Percentiles rank a stretch among this genome's conserved stretches.
These are phyloP conservation scores for Clarias magur DNA, from an alignment of 2,113 vertebrate genomes.

Conservation along the genomic window DNA sequence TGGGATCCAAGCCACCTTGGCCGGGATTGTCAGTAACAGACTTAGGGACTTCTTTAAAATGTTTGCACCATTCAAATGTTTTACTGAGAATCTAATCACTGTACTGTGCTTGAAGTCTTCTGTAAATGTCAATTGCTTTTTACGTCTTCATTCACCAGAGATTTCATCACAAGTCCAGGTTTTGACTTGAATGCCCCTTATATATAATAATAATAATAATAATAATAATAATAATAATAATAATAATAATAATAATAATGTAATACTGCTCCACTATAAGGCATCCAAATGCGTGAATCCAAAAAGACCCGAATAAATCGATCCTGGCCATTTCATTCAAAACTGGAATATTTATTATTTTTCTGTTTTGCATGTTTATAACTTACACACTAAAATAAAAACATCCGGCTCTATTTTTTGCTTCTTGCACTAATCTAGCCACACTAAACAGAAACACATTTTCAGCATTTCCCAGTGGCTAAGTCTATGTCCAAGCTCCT, in stretches of 20 bases:
- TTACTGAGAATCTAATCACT: no score
- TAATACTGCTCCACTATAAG: not conserved
- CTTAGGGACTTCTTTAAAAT: no score
- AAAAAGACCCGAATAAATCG: not conserved
- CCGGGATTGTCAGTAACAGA: no score
- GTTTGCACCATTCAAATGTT: no score
- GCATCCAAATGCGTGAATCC: not conserved
- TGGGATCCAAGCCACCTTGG: no score
- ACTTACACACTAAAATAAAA: constrained; percentile 62
- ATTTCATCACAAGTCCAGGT: no score
- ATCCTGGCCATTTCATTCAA: not conserved
- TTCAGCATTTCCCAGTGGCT: constrained; percentile 55
- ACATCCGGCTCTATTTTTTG: constrained; percentile 60
- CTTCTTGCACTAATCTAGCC: constrained; percentile 55
- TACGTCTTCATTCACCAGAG: no score
- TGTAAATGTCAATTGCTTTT: no score
- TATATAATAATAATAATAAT: no score
- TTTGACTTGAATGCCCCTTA: no score
- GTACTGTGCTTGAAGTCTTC: no score
- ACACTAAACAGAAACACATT: constrained; percentile 66
- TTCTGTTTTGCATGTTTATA: constrained; percentile 23
- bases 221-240: no score
- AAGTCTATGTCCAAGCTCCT: not conserved
- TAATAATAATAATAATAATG: not conserved
- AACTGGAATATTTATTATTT: not conserved